Percentiles rank a stretch among this genome's conserved stretches.
Evolutionary conservation across 2,113 vertebrate species (phyloP).

Genomic region (Barnardius zonarius): DNA sequence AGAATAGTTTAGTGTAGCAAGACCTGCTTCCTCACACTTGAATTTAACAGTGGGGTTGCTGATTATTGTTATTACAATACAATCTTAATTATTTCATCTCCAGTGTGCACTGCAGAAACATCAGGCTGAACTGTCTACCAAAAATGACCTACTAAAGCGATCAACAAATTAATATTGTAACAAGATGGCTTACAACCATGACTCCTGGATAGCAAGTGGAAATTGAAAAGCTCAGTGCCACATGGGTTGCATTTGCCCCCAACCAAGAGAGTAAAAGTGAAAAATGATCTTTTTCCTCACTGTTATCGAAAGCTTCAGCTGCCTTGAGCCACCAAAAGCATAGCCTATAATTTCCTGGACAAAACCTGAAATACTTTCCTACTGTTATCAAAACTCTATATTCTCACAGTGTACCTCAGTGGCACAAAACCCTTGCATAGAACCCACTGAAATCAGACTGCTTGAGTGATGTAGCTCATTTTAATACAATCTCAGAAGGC

Average conservation of each 20-base stretch:
- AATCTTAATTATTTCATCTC: background rate
- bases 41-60: rapidly evolving
- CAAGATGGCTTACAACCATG: background rate
- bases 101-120: background rate
- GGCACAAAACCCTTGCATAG: background rate
- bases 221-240: background rate
- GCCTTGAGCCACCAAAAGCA: background rate
- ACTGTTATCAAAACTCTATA: background rate
- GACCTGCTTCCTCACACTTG: background rate
- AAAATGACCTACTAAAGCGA: background rate
- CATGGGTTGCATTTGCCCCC: background rate
- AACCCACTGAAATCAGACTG: background rate
- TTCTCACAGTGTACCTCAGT: background rate
- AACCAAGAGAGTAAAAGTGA: background rate
- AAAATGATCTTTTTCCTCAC: background rate
- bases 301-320: background rate
- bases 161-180: background rate
- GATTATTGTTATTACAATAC: background rate
- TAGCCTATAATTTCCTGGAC: background rate
- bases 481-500: background rate
- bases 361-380: background rate
- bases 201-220: background rate
- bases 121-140: background rate
- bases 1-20: background rate
- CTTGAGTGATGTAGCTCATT: background rate